Evolutionary conservation across 2,113 vertebrate species (phyloP).

Genomic region (Naja naja): DNA sequence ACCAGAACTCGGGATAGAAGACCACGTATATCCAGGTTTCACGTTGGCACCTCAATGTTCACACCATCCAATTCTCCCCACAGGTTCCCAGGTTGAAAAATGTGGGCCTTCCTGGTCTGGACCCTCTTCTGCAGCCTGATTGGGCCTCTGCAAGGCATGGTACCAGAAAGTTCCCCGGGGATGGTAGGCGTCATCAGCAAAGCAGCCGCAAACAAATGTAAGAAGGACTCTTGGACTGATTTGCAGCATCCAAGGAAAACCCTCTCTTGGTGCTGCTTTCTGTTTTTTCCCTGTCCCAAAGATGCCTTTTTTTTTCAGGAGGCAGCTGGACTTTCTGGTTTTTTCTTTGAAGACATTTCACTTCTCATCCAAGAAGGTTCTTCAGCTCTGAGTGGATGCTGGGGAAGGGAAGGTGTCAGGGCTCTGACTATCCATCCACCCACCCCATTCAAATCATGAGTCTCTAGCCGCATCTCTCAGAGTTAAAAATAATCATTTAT

Average conservation of each 20-base stretch:
- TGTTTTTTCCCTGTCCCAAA: neutral
- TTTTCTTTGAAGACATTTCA: no score
- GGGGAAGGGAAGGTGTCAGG: no score
- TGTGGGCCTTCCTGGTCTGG: neutral
- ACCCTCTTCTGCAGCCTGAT: neutral
- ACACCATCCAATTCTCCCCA: neutral
- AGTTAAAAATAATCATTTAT: no score
- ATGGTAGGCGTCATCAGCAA: neutral
- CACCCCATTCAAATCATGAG: no score
- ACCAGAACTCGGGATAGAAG: neutral
- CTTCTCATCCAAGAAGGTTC: no score
- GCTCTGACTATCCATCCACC: no score
- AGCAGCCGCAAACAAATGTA: neutral
- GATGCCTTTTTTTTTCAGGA: no score
- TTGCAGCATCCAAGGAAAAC: neutral
- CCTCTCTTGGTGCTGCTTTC: fast-evolving
- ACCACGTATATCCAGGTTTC: neutral
- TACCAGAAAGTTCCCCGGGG: neutral
- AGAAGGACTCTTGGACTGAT: neutral
- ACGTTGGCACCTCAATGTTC: neutral
- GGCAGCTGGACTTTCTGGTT: no score
- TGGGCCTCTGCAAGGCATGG: neutral
- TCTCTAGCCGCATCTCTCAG: no score
- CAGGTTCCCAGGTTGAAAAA: neutral
- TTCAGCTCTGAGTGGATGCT: no score